phyloP scores from a whole-genome alignment of 2,113 vertebrate species.

The Aplodontia rufa region DNA sequence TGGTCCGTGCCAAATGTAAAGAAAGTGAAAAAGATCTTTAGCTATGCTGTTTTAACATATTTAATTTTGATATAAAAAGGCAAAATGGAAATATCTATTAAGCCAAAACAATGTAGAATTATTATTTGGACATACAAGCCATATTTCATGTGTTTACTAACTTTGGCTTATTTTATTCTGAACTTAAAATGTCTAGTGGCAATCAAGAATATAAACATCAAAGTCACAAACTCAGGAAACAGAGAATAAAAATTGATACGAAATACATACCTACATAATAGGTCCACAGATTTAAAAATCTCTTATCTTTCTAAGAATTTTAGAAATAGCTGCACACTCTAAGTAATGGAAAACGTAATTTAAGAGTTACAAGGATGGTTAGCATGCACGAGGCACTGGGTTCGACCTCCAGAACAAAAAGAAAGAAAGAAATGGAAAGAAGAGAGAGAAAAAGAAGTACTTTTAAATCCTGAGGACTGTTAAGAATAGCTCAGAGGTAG shows the following conservation, averaged over 20 bases:
- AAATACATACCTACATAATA: not conserved
- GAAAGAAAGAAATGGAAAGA: too few relatives aligned
- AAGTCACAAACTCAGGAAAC: not conserved
- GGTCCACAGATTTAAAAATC: not conserved
- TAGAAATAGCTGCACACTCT: not conserved
- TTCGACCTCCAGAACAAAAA: too few relatives aligned
- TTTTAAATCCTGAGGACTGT: not conserved
- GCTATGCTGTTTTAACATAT: conserved; percentile 19
- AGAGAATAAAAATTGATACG: not conserved
- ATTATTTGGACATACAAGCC: conserved; percentile 6
- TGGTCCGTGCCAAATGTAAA: not conserved
- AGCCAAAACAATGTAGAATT: not conserved
- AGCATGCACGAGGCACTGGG: too few relatives aligned
- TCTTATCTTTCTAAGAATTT: not conserved
- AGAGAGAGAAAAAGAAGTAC: too few relatives aligned
- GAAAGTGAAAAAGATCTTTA: conserved; percentile 36
- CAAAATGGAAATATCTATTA: conserved; percentile 27
- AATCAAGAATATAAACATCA: conserved; percentile 27
- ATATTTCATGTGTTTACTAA: conserved; percentile 30
- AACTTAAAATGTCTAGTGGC: conserved; percentile 44
- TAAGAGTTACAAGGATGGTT: too few relatives aligned
- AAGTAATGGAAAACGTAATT: not conserved
- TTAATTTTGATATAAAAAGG: conserved; percentile 41
- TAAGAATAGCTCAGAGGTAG: not conserved
- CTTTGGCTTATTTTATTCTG: conserved; percentile 19